A percentile compares a stretch with the other conserved stretches of the same genome.
Conservation (phyloP, 2,888 invertebrate species). For the Leptopterna dolabrata region DNA sequence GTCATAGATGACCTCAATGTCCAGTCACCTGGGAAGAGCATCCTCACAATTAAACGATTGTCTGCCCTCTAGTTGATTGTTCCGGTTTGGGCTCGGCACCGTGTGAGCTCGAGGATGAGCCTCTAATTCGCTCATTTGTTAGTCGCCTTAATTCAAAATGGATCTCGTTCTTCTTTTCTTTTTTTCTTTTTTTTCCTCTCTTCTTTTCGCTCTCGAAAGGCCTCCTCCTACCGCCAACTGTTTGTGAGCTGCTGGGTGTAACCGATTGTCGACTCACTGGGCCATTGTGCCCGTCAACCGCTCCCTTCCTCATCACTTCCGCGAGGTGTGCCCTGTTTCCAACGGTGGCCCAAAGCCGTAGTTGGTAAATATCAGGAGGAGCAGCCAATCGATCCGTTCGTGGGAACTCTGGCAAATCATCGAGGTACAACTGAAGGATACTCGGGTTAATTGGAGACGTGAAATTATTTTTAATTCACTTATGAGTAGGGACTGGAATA, state of each 20-base stretch:
- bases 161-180: not conserved
- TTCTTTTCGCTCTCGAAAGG: not conserved
- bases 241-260: not conserved
- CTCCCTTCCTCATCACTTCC: conserved; percentile 39
- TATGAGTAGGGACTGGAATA: no score
- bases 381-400: not conserved
- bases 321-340: conserved; percentile 37
- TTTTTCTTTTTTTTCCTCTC: not conserved
- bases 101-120: not conserved
- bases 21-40: not conserved
- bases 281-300: conserved; percentile 4
- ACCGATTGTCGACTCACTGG: not conserved
- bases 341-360: not conserved
- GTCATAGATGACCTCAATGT: not conserved
- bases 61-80: not conserved
- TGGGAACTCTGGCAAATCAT: not conserved
- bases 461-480: no score
- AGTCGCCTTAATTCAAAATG: conserved; percentile 3
- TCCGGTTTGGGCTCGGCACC: conserved; percentile 23
- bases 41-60: conserved; percentile 21
- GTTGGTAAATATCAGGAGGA: not conserved
- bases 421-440: not conserved
- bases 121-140: conserved; percentile 27
- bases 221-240: not conserved
- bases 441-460: not conserved